Percentiles rank a stretch among this genome's conserved stretches.
These are phyloP conservation scores for Apoda limacodes DNA, from an alignment of 2,888 invertebrate genomes.

Conservation along the genomic window DNA sequence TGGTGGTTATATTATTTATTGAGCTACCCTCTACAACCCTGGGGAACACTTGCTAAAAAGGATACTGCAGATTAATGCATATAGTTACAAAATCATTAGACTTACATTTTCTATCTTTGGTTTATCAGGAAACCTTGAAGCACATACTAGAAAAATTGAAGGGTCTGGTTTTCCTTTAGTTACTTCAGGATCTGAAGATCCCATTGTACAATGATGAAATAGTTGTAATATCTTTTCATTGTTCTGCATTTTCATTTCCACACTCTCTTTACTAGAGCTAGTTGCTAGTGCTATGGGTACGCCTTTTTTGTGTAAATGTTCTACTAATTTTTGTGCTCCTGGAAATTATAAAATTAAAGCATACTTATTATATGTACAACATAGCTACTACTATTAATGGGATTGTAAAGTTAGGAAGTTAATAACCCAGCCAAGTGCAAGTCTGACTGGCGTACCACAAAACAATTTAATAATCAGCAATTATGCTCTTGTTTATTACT, in stretches of 20 bases:
- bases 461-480: no score
- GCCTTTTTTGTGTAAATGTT: conserved; percentile 77
- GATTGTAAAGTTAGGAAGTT: no score
- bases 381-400: no score
- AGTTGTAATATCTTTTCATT: conserved; percentile 74
- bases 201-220: conserved; percentile 82
- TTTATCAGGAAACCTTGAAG: conserved; percentile 76
- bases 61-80: not conserved
- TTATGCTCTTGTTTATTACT: no score
- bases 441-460: no score
- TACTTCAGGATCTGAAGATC: conserved; percentile 86
- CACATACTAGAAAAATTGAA: conserved; percentile 84
- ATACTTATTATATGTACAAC: no score
- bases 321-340: conserved; percentile 83
- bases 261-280: conserved; percentile 80
- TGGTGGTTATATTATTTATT: no score
- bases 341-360: conserved; percentile 22
- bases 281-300: conserved; percentile 90
- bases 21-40: no score
- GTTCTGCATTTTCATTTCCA: conserved; percentile 74
- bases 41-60: no score
- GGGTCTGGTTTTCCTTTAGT: conserved; percentile 89
- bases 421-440: no score
- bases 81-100: conserved; percentile 6
- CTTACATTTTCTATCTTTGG: conserved; percentile 71